Percentiles rank a stretch among this genome's conserved stretches.
Conservation (phyloP, 2,797 vertebrate genomes). For the Anomalospiza imberbis region DNA sequence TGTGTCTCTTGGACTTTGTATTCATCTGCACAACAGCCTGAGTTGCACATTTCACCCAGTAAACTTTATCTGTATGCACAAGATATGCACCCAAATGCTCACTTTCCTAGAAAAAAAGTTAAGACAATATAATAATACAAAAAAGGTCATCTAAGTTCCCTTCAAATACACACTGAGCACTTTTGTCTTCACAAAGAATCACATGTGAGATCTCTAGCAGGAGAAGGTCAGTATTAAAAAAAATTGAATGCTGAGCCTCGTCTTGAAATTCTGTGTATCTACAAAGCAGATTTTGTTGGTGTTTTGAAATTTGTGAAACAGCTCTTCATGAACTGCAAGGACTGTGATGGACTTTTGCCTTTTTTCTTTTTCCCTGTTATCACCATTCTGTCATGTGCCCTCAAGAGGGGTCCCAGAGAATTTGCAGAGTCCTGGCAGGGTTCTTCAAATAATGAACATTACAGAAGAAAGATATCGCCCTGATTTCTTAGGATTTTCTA, state of each 20-base stretch:
- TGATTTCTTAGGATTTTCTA: too few species aligned
- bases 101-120: slow-evolving; percentile 64
- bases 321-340: not conserved
- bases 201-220: not conserved
- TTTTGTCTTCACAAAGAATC: not conserved
- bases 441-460: fast-evolving
- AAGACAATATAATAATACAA: not conserved
- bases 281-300: not conserved
- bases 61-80: slow-evolving; percentile 75
- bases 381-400: not conserved
- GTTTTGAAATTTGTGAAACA: not conserved
- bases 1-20: slow-evolving; percentile 75
- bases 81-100: slow-evolving; percentile 65
- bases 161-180: not conserved
- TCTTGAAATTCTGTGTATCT: not conserved
- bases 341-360: not conserved
- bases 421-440: not conserved
- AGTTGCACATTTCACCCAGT: slow-evolving; percentile 65
- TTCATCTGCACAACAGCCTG: slow-evolving; percentile 70
- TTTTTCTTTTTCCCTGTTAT: not conserved
- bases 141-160: not conserved
- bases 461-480: not conserved
- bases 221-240: not conserved
- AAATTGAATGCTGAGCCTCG: not conserved
- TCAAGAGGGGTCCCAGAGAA: not conserved